Base-by-base conservation (phyloP, 1,140 invertebrate genomes). In the Formica selysi region DNA sequence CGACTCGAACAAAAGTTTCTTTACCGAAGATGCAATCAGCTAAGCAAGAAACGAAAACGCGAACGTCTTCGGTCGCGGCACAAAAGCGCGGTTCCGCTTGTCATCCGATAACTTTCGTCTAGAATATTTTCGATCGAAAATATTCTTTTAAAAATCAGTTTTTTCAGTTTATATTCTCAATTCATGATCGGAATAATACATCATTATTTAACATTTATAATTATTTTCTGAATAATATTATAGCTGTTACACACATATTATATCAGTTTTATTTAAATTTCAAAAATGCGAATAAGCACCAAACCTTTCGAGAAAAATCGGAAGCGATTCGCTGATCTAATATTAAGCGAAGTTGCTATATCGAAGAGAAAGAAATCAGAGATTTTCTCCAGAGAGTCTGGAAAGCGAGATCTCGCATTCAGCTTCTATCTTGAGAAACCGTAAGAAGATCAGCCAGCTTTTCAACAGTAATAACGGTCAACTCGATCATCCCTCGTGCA, bases 401-500 rank as follows among this genome's bases (percentile, higher is more conserved):
- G 65, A 22, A 78, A 86, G 79, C 86, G 83, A 86, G 65, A 86
- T 87, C 81, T 51, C 26, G 6, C 32, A 62, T 62, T 65, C 57
- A 64, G 65, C 29, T 73, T 78, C 36, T 54, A 80, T 29, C 76
- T 86, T 78, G 64, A 76, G 48, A 74, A 87, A 64, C 78, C 85
- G 62, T 26, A 48, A 32, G 41, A 51, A 54, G 61, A 84, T 70
- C 71, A 67, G 73, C 51, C 32, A 61, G 48, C 57, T 54, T 59
- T 73, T 78, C 86, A 68, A 73, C 65, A 76, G 73, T 59, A 71
- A 87, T 86, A 87, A 86, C 83, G 73, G 68, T 86, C 84, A 44
- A 78, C 22, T 73, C 44, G 81, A 76, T 64, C 83, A 54, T 86
- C 36, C 65, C 44, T 44, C 32, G 6, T 36, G 68, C 6, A 3